Evolutionary conservation across 2,113 vertebrate genomes (phyloP), one percentile per base, ranked within the genome.

Genomic region (Arenaria interpres): DNA sequence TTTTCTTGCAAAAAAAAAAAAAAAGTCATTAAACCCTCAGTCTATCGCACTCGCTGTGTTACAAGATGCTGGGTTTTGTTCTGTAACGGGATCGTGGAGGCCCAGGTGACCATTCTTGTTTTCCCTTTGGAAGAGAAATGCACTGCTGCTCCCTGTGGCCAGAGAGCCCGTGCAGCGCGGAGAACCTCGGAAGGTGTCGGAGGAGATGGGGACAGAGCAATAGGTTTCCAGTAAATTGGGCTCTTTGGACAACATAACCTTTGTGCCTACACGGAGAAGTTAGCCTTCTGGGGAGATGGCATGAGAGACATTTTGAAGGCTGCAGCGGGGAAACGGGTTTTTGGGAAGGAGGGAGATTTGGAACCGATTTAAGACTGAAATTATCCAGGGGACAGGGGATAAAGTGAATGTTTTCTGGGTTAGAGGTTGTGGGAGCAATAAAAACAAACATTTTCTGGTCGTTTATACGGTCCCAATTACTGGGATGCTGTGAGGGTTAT

Each of bases 161-260:
- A 1, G 43, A 54, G 64, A 68, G 21, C 14, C 82, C 21, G 32
- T n/a, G n/a, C 28, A 16, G 23, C 3, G 0, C 0, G 2, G 23
- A n/a, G 41, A 50, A n/a, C 30, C 50, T 80, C 43, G 23, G 32
- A 81, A 77, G n/a, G 41, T 72, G 13, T 86, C 39, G 32, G 45
- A 79, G 66, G 45, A 88, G 35, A 6, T 80, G 43, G 53, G 64
- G 45, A 4, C 1, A 1, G 33, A 82, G 15, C n/a, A 68, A 21
- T 24, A 54, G 21, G 18, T 86, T 83, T 75, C 73, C 27, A 30
- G 53, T 68, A 74, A 73, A 56, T 51, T 75, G 67, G 83, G 14
- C 37, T 72, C 28, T 59, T 93, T 48, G 76, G 43, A 35, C 51
- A 54, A 84, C 76, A 14, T 33, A 54, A 43, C 10, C 11, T 88